Conservation (phyloP, 2,888 invertebrate genomes). For the Electrophaes corylata region DNA sequence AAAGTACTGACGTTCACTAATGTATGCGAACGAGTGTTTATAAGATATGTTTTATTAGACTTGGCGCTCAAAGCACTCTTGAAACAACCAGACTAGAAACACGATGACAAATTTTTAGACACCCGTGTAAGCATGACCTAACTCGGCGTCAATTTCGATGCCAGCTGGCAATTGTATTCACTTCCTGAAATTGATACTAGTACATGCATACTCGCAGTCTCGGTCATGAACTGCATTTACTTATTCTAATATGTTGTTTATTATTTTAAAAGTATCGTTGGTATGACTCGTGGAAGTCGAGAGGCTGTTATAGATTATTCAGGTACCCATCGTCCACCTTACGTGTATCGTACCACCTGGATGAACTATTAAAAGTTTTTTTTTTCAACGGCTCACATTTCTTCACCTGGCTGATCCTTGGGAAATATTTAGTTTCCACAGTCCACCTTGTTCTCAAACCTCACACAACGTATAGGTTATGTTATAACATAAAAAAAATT, state of each 20-base stretch:
- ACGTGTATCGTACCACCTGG: too few species aligned
- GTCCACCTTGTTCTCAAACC: too few species aligned
- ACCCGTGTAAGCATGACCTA: slow-evolving; percentile 35
- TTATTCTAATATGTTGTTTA: slow-evolving; percentile 5
- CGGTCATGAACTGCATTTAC: slow-evolving; percentile 4
- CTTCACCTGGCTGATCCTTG: too few species aligned
- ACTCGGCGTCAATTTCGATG: slow-evolving; percentile 28
- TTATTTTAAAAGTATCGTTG: too few species aligned
- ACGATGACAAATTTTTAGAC: slow-evolving; percentile 34
- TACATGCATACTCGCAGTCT: slow-evolving; percentile 16
- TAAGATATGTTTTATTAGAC: neutral
- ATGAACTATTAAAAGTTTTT: too few species aligned
- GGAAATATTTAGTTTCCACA: too few species aligned
- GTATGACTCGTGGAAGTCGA: too few species aligned
- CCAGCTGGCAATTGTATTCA: slow-evolving; percentile 37
- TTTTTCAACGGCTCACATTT: too few species aligned
- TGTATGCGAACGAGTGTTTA: neutral
- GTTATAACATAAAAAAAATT: too few species aligned
- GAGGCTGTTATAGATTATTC: too few species aligned
- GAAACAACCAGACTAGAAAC: slow-evolving; percentile 23
- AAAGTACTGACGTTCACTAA: neutral
- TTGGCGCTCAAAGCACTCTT: slow-evolving; percentile 26
- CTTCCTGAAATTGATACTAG: slow-evolving; percentile 32
- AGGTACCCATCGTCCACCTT: too few species aligned
- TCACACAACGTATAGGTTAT: too few species aligned